Percentiles rank a stretch among this genome's conserved stretches.
phyloP scores from a whole-genome alignment of 2,888 invertebrate genomes.

The Antheraea assamensis region DNA sequence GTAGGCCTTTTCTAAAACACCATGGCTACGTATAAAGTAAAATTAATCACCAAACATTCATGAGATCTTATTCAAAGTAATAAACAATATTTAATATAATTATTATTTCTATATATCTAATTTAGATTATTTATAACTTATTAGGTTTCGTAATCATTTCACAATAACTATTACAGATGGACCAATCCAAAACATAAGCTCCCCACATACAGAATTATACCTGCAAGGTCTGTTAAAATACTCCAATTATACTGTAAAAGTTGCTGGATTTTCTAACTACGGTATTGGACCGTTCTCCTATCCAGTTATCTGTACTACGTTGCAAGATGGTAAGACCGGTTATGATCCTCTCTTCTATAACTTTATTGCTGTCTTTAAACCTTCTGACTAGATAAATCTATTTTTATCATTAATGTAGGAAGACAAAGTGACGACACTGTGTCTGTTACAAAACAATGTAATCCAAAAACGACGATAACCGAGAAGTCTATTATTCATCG shows the following conservation, averaged over 20 bases:
- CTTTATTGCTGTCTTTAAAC: not conserved
- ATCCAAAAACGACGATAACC: too few relatives aligned
- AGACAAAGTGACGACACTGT: too few relatives aligned
- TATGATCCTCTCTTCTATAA: not conserved
- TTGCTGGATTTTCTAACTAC: slow-evolving; percentile 91
- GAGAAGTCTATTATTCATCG: too few relatives aligned
- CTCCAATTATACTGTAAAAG: slow-evolving; percentile 93
- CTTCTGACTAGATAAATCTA: not conserved
- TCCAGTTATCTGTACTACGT: slow-evolving; percentile 89
- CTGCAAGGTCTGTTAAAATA: slow-evolving; percentile 90
- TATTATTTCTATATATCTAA: too few relatives aligned
- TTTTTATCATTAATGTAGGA: not conserved
- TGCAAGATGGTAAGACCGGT: slow-evolving; percentile 88
- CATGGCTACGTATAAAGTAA: too few relatives aligned
- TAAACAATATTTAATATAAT: too few relatives aligned
- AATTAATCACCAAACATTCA: too few relatives aligned
- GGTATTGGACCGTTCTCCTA: slow-evolving; percentile 91
- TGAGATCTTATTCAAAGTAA: too few relatives aligned
- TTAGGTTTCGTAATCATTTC: not conserved
- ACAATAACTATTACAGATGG: slow-evolving; percentile 57
- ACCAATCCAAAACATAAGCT: slow-evolving; percentile 73
- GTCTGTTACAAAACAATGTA: too few relatives aligned
- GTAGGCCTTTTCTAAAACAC: too few relatives aligned
- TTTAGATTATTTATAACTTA: not conserved
- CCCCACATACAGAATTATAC: slow-evolving; percentile 89